Evolutionary conservation across 2,797 vertebrate genomes (phyloP), one percentile per base, ranked within the genome.

Genomic region (Luscinia megarhynchos): DNA sequence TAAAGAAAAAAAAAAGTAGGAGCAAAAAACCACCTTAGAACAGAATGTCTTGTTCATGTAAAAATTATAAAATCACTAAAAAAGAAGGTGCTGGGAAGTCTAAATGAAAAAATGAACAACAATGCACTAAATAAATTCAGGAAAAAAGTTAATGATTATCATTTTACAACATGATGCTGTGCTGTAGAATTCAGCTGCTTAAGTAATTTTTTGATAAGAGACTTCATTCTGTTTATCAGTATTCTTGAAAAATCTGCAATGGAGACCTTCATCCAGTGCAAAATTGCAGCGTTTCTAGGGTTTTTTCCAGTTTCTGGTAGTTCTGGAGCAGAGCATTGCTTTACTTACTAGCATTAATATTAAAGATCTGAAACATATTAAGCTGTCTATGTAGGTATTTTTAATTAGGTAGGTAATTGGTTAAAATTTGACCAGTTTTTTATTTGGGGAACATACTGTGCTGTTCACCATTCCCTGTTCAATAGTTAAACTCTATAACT

Each of bases 341-440:
- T 82, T 79, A 57, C 32, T 90, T 34, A 30, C 11, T 66, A 27
- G 19, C 10, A n/a, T 67, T 67, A 62, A 45, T 66, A 27, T 57
- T 45, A 57, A 84, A 59, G 50, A 15, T 79, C 29, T 86, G 66
- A 87, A 83, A 67, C 15, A 83, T 23, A 74, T 66, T 79, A 77
- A 88, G 21, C 9, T 64, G 41, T 87, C 90, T 87, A 5, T 46
- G 26, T 64, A 76, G 40, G 24, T 93, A 11, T 72, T 94, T 90
- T 72, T 84, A 87, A 32, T 66, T 87, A 32, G 29, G 57, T n/a
- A 63, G 45, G 14, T 79, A 74, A 66, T 15, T 68, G 89, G 43
- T 92, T 90, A 94, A 96, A 68, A 81, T 76, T 73, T 82, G 54
- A 67, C 43, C 15, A 66, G 20, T 53, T 53, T 53, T 30, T 90